These are phyloP conservation scores for Erebia epiphron DNA, from an alignment of 2,888 invertebrate genomes.

Conservation along the genomic window DNA sequence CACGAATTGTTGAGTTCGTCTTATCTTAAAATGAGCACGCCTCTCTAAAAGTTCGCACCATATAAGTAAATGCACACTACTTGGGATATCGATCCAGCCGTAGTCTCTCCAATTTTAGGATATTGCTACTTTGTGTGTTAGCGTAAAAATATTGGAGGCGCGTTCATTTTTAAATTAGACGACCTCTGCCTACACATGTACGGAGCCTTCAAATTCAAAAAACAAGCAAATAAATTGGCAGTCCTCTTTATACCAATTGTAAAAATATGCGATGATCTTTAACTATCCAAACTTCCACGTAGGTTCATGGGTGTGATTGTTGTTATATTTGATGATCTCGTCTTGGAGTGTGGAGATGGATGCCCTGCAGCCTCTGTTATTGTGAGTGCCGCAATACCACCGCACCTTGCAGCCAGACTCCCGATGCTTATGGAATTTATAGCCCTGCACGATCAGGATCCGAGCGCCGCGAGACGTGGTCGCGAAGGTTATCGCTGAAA, in stretches of 20 bases:
- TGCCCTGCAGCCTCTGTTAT: conserved; percentile 48
- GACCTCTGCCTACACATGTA: too few species aligned
- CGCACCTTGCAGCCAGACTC: conserved; percentile 40
- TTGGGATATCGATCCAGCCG: too few species aligned
- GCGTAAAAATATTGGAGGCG: too few species aligned
- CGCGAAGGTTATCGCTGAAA: conserved; percentile 33
- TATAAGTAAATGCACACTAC: too few species aligned
- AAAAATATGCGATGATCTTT: neutral
- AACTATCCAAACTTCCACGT: conserved; percentile 27
- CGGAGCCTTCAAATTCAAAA: too few species aligned
- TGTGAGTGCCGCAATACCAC: conserved; percentile 53
- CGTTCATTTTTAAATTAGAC: too few species aligned
- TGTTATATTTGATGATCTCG: conserved; percentile 36
- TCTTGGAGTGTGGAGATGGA: conserved; percentile 38
- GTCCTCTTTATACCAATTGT: neutral
- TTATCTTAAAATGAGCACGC: too few species aligned
- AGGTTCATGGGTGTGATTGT: conserved; percentile 37
- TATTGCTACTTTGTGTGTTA: too few species aligned
- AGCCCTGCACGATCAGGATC: conserved; percentile 46
- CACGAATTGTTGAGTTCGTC: too few species aligned
- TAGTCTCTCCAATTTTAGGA: too few species aligned
- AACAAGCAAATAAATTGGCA: too few species aligned
- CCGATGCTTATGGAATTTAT: conserved; percentile 51
- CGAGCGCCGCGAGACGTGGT: conserved; percentile 33
- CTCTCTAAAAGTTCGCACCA: too few species aligned